Percentiles rank a stretch among this genome's conserved stretches.
phyloP scores from a whole-genome alignment of 2,888 invertebrate species.

The Cephonodes hylas region DNA sequence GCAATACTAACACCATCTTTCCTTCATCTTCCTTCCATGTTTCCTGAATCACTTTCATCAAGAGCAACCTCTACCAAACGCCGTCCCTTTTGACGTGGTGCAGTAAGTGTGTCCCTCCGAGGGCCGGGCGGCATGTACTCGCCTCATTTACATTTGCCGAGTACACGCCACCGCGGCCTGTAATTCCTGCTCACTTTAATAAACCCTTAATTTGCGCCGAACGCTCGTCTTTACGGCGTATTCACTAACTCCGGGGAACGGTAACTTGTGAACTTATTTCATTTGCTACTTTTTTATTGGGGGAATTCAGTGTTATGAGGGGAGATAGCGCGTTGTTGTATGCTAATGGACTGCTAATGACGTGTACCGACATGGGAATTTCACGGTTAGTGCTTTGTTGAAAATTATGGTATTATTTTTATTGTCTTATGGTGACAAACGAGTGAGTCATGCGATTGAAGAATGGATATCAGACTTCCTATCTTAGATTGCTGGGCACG shows the following conservation, averaged over 20 bases:
- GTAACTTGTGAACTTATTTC: not conserved
- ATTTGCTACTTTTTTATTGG: not conserved
- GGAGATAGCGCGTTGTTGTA: not conserved
- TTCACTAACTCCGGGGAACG: slow-evolving; percentile 14
- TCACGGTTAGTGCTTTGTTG: not conserved
- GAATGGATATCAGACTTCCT: too few relatives aligned
- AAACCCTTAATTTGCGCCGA: slow-evolving; percentile 43
- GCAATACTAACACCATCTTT: too few relatives aligned
- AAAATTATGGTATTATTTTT: not conserved
- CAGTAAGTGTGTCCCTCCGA: not conserved
- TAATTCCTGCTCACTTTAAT: slow-evolving; percentile 43
- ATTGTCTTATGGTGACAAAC: too few relatives aligned
- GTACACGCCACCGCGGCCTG: slow-evolving; percentile 21
- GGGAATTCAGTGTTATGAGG: not conserved
- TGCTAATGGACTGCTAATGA: not conserved
- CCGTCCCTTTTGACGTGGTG: not conserved
- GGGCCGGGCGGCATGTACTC: not conserved
- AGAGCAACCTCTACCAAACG: not conserved
- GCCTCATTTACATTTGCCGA: slow-evolving; percentile 10
- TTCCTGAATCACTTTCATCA: too few relatives aligned
- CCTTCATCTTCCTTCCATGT: too few relatives aligned
- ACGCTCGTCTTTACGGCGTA: slow-evolving; percentile 20
- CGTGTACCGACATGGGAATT: not conserved
- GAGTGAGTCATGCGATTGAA: too few relatives aligned
- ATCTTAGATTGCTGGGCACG: too few relatives aligned